phyloP scores from a whole-genome alignment of 2,888 invertebrate species.

The Drosophila maculinotata region DNA sequence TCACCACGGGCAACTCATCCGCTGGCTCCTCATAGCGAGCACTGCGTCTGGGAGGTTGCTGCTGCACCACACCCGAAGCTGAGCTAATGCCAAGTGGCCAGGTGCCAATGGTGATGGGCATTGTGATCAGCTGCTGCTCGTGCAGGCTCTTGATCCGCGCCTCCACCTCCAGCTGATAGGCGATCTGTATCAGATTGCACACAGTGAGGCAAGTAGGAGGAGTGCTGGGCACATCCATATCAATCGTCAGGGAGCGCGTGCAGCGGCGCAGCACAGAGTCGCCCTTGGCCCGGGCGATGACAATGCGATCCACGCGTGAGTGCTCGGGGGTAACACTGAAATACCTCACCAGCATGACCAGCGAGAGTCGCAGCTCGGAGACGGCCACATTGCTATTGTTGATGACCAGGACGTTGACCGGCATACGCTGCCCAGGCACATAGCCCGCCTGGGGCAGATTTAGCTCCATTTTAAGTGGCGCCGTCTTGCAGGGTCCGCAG shows the following conservation, averaged over 20 bases:
- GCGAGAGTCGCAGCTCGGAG: slow-evolving; percentile 67
- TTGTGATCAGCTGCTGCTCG: slow-evolving; percentile 73
- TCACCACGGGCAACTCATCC: slow-evolving; percentile 60
- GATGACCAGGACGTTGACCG: slow-evolving; percentile 85
- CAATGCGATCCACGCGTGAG: slow-evolving; percentile 75
- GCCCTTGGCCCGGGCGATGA: slow-evolving; percentile 65
- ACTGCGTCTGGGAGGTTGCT: slow-evolving; percentile 71
- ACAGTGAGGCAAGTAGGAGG: slow-evolving; percentile 82
- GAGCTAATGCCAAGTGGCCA: slow-evolving; percentile 70
- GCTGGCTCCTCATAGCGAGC: slow-evolving; percentile 49
- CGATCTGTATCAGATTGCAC: slow-evolving; percentile 80
- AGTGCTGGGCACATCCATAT: slow-evolving; percentile 80
- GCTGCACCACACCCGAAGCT: slow-evolving; percentile 43
- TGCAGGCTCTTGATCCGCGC: slow-evolving; percentile 72
- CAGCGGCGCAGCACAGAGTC: slow-evolving; percentile 72
- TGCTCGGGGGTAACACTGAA: slow-evolving; percentile 63
- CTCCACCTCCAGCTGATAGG: slow-evolving; percentile 82
- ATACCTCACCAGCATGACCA: slow-evolving; percentile 80
- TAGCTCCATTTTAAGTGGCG: slow-evolving; percentile 75
- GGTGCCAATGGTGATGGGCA: slow-evolving; percentile 84
- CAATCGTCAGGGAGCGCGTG: slow-evolving; percentile 68
- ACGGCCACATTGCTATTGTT: slow-evolving; percentile 86
- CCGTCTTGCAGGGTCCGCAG: slow-evolving; percentile 82
- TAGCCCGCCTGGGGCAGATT: slow-evolving; percentile 82
- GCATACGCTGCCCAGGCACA: slow-evolving; percentile 83